These are phyloP conservation scores for Danio rerio DNA, from an alignment of 2,113 vertebrate genomes.

Conservation along the genomic window GRCz12tu NC_133184.1:9919001-9919500, in stretches of 20 bases:
- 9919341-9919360: neutral
- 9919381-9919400: slow-evolving; percentile 33
- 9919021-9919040: neutral
- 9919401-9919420: neutral
- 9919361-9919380: neutral
- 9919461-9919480: neutral
- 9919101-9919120: slow-evolving; percentile 36
- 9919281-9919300: slow-evolving; percentile 22
- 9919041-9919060: slow-evolving; percentile 7
- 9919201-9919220: slow-evolving; percentile 46
- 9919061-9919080: neutral
- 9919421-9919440: neutral
- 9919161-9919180: slow-evolving; percentile 51
- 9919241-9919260: slow-evolving; percentile 33
- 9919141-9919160: slow-evolving; percentile 24
- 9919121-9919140: slow-evolving; percentile 50
- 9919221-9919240: slow-evolving; percentile 52
- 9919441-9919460: neutral
- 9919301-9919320: slow-evolving; percentile 29
- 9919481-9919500: neutral
- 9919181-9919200: slow-evolving; percentile 35
- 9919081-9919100: slow-evolving; percentile 17
- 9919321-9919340: slow-evolving; percentile 18
- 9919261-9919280: slow-evolving; percentile 36
- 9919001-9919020: neutral